Base-by-base conservation (phyloP, 2,797 vertebrate species). In the Momotus momota region DNA sequence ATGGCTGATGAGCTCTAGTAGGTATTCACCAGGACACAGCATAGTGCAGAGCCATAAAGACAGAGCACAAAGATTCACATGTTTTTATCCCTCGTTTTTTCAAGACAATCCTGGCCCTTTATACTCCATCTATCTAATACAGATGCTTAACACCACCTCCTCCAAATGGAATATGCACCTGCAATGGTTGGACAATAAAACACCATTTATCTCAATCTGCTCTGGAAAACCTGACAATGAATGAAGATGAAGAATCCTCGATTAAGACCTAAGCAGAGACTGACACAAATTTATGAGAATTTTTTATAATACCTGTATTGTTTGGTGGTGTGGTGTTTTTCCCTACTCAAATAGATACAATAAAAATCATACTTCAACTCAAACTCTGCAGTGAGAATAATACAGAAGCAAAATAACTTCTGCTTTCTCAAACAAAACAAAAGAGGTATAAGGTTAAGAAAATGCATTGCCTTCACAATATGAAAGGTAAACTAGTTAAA, bases 141-240 rank as follows among this genome's bases (percentile, higher is more conserved):
- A 73, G 23, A 73, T 18, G 31, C 40, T 74, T 61, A 90, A 60
- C 19, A 54, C 16, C 74, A 91, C 18, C 54, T 91, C 58, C 69
- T 96, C 46, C 58, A 90, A 94, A 40, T 45, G 73, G 75, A 75
- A 86, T 70, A 77, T 41, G 66, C 54, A 84, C 65, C 94, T 91
- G 62, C 82, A 93, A 54, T 90, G 85, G n/a, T 33, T 88, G 80
- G 43, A 51, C 93, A 82, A 94, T 64, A 90, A 94, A 94, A 84
- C 62, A 84, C 62, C 35, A 94, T 91, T 96, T 93, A 90, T 91
- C 80, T 90, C 82, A 94, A 90, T 90, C 85, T 93, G 60, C 52
- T 89, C 82, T 93, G 82, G 77, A 88, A 94, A 91, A 95, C 73
- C 22, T 73, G 73, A 88, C 87, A 94, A 90, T 70, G 80, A 88